phyloP scores from a whole-genome alignment of 2,888 invertebrate species.

The Erebia palarica region DNA sequence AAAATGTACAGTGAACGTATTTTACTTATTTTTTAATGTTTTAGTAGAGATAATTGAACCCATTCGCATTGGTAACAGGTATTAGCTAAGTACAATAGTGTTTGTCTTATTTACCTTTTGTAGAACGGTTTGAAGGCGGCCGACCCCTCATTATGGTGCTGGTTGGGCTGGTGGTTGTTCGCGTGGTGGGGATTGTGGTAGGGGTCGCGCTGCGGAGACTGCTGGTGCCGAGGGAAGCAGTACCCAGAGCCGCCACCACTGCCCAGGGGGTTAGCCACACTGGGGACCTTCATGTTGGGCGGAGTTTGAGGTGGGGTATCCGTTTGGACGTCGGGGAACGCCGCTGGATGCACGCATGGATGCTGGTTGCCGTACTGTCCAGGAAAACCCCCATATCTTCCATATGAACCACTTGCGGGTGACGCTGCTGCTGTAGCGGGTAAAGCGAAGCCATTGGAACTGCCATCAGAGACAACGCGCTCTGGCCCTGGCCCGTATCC shows the following conservation, averaged over 20 bases:
- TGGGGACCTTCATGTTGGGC: constrained; percentile 95
- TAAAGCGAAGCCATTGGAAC: constrained; percentile 84
- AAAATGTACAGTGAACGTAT: no score
- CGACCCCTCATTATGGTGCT: constrained; percentile 79
- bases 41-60: no score
- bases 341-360: constrained; percentile 85
- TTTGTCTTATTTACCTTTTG: constrained; percentile 84
- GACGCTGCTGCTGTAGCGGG: constrained; percentile 84
- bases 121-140: constrained; percentile 95
- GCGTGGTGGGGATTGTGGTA: constrained; percentile 81
- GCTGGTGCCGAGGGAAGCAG: constrained; percentile 78
- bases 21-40: no score
- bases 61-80: no score
- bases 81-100: not conserved
- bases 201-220: constrained; percentile 81
- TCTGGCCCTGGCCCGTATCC: constrained; percentile 73
- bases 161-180: constrained; percentile 74
- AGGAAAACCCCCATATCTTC: constrained; percentile 86
- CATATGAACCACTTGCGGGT: constrained; percentile 82
- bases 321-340: constrained; percentile 93
- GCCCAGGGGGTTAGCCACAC: constrained; percentile 88
- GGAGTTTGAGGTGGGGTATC: constrained; percentile 97
- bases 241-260: constrained; percentile 83
- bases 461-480: constrained; percentile 61
- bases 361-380: constrained; percentile 82